Conservation (phyloP, 2,888 invertebrate species). For the Megamerina dolium region DNA sequence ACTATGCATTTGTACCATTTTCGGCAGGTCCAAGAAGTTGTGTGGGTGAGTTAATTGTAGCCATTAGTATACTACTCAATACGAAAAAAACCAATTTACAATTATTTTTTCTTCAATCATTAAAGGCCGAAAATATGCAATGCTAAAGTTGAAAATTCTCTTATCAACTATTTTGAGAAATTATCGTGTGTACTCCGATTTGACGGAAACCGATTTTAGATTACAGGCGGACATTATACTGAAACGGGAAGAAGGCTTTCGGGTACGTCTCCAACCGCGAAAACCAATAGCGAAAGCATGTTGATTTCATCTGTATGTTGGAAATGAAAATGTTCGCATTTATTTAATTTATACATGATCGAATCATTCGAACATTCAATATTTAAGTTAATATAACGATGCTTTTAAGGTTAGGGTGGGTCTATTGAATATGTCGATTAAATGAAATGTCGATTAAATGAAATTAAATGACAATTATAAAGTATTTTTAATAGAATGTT, state of each 20-base stretch:
- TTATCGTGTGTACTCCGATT: slow-evolving; percentile 64
- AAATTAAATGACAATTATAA: no score
- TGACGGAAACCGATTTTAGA: slow-evolving; percentile 63
- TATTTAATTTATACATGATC: slow-evolving; percentile 1
- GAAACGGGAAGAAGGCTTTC: slow-evolving; percentile 71
- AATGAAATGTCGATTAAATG: no score
- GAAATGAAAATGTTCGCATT: no score
- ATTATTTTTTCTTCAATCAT: slow-evolving; percentile 4
- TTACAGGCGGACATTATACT: slow-evolving; percentile 72
- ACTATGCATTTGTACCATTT: slow-evolving; percentile 76
- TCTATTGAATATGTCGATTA: no score
- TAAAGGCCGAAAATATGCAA: slow-evolving; percentile 71
- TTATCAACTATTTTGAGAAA: slow-evolving; percentile 69
- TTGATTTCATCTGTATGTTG: no score
- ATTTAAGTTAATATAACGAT: no score
- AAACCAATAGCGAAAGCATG: slow-evolving; percentile 18
- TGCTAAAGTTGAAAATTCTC: slow-evolving; percentile 72
- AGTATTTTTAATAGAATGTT: no score
- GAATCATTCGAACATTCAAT: no score
- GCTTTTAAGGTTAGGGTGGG: no score
- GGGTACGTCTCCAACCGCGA: slow-evolving; percentile 64
- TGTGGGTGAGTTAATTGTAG: slow-evolving; percentile 66
- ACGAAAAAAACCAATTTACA: background rate
- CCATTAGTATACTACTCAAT: no score
- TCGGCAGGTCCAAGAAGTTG: slow-evolving; percentile 78